Evolutionary conservation across 2,113 vertebrate species (phyloP), one percentile per base, ranked within the genome.

Genomic region (Leucosticte australis): DNA sequence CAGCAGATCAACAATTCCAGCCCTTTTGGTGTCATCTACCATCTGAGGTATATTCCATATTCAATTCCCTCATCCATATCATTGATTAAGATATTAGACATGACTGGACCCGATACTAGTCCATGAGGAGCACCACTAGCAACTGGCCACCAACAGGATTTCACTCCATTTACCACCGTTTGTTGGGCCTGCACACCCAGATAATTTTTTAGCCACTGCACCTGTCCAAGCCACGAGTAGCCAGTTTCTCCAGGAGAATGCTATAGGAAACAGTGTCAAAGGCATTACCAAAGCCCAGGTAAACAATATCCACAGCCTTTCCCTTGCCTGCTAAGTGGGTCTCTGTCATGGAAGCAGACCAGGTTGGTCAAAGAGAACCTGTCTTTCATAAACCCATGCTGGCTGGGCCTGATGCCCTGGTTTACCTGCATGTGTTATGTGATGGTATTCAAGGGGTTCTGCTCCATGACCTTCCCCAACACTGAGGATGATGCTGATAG

Each of bases 61-160:
- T 82, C 1, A 1, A 56, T 26, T 12, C 10, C 8, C 18, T 35
- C 3, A 1, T 35, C 33, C 35, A 50, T 26, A 28, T 33, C 0
- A 7, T 13, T 59, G 17, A 60, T 41, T 35, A 85, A 60, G 11
- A 44, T 21, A 35, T n/a, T 76, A 35, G 50, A 24, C 7, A 59
- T 4, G 7, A 65, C 24, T 31, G 21, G 31, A 18, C 17, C 7
- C 44, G 42, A 3, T 49, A 57, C 5, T 35, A 27, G 64, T 33
- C 41, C 11, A 31, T 42, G 9, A 8, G 15, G 19, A 62, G 5
- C 22, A 23, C 9, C 11, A 50, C 41, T 50, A 28, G 24, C 28
- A 21, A 37, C 41, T 4, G 5, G 13, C 13, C 5, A 5, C 23
- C 16, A 49, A 4, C 15, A 35, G 23, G 37, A 30, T 74, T 41